Base-by-base conservation (phyloP, 2,797 vertebrate species). In the Sparidentex hasta region DNA sequence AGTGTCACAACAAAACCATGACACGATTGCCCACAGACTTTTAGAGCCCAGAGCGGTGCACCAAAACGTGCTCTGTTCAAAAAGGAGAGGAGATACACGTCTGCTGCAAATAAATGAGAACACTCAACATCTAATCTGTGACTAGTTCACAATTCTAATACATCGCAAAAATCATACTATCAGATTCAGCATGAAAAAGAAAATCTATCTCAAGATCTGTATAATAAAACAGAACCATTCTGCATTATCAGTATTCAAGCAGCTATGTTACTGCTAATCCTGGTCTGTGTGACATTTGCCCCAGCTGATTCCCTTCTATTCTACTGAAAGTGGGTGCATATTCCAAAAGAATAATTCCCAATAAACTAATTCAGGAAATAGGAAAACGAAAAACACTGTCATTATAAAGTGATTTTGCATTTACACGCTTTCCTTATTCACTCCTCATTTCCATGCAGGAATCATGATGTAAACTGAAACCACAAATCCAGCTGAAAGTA, bases 401-500 rank as follows among this genome's bases (percentile, higher is more conserved):
- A 81, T 86, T 83, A 86, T 87, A 58, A 70, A 86, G 81, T 72
- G 78, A 91, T 85, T 89, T 78, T 65, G 74, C 73, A 71, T 88
- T 89, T 27, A 27, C 82, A 86, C 74, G 21, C 41, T 82, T 83
- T 69, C 67, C 76, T 74, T 68, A 78, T 87, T 80, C 77, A 79
- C 71, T 77, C 65, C 80, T 79, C 66, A 77, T 89, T 83, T 90
- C 84, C 72, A 83, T 73, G 84, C 90, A 76, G 76, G 84, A 82
- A 87, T 85, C 77, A 33, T 9, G 87, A 87, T 65, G 69, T 79
- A 81, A 87, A 84, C 83, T 70, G 82, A 82, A 85, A 85, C 81
- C 80, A 73, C 82, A 82, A 85, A 90, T 85, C 84, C 84, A 86
- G 85, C 82, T 88, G 86, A 89, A 87, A 85, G 87, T 76, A 85